Conservation (phyloP, 2,888 invertebrate species). For the Andrena camellia region DNA sequence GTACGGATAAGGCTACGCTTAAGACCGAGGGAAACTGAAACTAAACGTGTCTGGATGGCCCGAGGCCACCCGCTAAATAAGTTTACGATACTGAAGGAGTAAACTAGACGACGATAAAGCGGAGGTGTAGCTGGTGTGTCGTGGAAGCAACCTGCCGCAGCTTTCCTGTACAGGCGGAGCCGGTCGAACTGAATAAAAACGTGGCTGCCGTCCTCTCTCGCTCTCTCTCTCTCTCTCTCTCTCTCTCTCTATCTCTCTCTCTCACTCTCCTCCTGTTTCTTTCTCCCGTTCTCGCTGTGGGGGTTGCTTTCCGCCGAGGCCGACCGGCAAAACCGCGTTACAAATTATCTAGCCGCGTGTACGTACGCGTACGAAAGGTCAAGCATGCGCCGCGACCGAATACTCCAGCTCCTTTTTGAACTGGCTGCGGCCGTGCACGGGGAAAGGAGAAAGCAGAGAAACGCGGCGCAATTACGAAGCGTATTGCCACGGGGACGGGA, state of each 20-base stretch:
- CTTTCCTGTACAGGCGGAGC: constrained; percentile 36
- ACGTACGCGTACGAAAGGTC: constrained; percentile 62
- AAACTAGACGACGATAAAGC: constrained; percentile 39
- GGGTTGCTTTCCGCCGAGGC: constrained; percentile 66
- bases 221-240: constrained; percentile 11
- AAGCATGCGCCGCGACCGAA: constrained; percentile 57
- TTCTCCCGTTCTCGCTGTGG: not conserved
- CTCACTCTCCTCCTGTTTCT: not conserved
- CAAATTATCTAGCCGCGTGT: constrained; percentile 71
- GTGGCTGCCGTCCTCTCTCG: constrained; percentile 23
- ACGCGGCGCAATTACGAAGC: constrained; percentile 49
- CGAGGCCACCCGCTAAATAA: constrained; percentile 2
- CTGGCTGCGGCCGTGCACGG: constrained; percentile 30
- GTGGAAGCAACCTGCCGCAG: constrained; percentile 38
- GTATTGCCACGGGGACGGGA: constrained; percentile 37
- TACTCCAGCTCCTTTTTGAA: constrained; percentile 46
- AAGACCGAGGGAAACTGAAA: not conserved
- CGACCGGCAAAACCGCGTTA: constrained; percentile 73
- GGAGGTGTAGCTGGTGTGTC: constrained; percentile 8
- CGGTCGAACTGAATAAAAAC: constrained; percentile 51
- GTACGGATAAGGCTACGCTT: too few species aligned
- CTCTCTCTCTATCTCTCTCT: constrained; percentile 17
- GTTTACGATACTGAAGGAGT: constrained; percentile 9
- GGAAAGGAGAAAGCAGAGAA: constrained; percentile 28
- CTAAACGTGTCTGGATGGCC: not conserved